phyloP scores from a whole-genome alignment of 37 sponge, comb jelly and placozoan genomes.

The Spongia lamella region DNA sequence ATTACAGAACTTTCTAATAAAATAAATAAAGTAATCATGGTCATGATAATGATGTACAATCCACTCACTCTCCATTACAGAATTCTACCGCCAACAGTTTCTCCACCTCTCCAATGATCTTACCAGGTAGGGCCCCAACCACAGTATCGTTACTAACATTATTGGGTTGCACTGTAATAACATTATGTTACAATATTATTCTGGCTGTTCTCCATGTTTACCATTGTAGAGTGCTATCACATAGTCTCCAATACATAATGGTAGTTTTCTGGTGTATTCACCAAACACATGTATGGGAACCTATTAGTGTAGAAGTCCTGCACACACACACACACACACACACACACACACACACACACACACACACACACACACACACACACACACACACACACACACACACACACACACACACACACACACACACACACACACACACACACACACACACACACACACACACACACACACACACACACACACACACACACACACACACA shows the following conservation, averaged over 20 bases:
- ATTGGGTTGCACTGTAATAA: no score
- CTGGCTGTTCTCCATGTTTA: not conserved
- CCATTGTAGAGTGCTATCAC: constrained; percentile 53
- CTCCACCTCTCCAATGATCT: no score
- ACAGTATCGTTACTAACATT: no score
- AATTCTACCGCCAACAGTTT: no score
- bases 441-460: constrained; percentile 1
- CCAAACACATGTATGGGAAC: constrained; percentile 59
- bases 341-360: constrained; percentile 42
- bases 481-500: not conserved
- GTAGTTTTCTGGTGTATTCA: constrained; percentile 21
- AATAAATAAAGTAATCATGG: no score
- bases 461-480: no score
- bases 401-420: no score
- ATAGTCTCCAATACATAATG: constrained; percentile 48
- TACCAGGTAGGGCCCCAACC: no score
- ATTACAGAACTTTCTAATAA: no score
- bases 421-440: constrained; percentile 6
- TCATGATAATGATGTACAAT: no score
- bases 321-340: constrained; percentile 34
- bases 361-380: constrained; percentile 41
- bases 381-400: constrained; percentile 1
- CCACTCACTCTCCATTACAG: no score
- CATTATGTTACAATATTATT: not conserved
- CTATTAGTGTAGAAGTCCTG: constrained; percentile 19